Conservation (phyloP, 2,797 vertebrate genomes). For the Gobionotothen gibberifrons region DNA sequence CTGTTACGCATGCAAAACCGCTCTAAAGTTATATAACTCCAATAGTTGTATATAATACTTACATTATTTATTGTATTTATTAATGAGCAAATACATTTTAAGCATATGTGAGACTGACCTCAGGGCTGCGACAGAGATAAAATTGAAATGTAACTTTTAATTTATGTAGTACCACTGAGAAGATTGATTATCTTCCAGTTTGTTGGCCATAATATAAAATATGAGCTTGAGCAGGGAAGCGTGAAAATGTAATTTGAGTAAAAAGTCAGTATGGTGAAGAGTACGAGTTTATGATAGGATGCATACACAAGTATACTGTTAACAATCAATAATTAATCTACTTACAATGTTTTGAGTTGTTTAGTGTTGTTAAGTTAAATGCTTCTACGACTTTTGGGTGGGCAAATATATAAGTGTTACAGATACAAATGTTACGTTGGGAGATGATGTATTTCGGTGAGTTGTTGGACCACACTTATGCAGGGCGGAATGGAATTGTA, state of each 20-base stretch:
- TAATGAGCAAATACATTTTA: background rate
- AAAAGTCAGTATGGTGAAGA: conserved; percentile 6
- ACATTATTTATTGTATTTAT: background rate
- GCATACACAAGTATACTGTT: background rate
- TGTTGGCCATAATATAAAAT: background rate
- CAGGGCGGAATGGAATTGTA: conserved; percentile 18
- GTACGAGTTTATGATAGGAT: background rate
- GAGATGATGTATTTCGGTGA: conserved; percentile 1
- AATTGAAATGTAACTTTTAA: background rate
- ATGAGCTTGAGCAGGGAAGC: background rate
- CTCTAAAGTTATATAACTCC: background rate
- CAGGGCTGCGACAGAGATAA: background rate
- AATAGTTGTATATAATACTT: background rate
- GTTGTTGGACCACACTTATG: background rate
- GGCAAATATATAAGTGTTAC: background rate
- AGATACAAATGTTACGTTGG: background rate
- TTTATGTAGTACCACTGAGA: background rate
- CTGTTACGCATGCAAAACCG: background rate
- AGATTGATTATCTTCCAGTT: background rate
- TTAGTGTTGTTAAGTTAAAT: background rate
- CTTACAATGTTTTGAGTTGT: background rate
- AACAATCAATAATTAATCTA: background rate
- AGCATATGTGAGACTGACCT: background rate
- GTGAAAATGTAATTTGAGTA: background rate
- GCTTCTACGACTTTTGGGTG: background rate